Conservation (phyloP, 2,797 vertebrate genomes). For the Aselliscus stoliczkanus region DNA sequence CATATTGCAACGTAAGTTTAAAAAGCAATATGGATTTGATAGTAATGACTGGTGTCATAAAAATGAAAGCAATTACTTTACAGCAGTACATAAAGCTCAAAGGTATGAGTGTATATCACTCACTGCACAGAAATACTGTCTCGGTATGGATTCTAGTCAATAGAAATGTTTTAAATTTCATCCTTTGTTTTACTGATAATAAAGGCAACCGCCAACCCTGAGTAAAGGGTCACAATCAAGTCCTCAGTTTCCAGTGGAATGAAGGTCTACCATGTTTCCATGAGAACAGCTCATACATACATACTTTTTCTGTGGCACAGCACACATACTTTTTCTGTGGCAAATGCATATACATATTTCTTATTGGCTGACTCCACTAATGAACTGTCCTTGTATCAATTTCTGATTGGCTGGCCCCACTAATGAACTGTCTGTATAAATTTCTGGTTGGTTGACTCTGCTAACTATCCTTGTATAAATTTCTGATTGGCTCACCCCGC, state of each 20-base stretch:
- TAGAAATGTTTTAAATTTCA: not conserved
- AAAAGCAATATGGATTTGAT: not conserved
- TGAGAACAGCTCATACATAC: not conserved
- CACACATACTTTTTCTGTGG: not conserved
- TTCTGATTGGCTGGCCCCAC: no score
- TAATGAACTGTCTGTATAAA: not conserved
- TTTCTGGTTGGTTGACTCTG: no score
- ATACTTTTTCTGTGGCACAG: fast-evolving
- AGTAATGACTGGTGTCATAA: not conserved
- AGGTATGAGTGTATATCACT: not conserved
- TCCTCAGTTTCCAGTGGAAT: not conserved
- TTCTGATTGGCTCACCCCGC: not conserved
- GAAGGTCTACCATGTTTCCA: not conserved
- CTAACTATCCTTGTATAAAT: no score
- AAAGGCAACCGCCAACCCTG: not conserved
- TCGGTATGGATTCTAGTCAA: not conserved
- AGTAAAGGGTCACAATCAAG: not conserved
- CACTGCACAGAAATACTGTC: not conserved
- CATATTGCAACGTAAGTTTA: not conserved
- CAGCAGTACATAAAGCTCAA: not conserved
- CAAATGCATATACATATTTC: fast-evolving
- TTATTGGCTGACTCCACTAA: not conserved
- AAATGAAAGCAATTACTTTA: not conserved
- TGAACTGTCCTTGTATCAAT: not conserved
- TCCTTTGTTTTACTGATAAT: not conserved